Base-by-base conservation (phyloP, 2,113 vertebrate species). In the Chloropsis cyanopogon region DNA sequence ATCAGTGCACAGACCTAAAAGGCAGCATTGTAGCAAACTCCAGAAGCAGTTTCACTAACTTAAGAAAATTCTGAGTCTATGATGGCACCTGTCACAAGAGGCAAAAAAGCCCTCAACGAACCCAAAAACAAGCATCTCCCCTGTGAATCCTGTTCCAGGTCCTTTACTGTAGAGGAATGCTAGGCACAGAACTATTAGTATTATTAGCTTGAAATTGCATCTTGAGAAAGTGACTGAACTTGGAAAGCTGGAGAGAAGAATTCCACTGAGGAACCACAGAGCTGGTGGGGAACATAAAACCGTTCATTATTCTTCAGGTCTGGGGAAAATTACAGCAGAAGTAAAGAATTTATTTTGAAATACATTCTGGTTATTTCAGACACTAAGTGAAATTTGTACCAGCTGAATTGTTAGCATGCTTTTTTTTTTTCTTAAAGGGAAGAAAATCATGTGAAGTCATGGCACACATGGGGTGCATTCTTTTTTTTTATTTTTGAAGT, bases 281-380 rank as follows among this genome's bases (percentile, higher is more conserved):
- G 59, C 54, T 85, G 59, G 44, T 73, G 35, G n/a, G 70, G 33
- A 56, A 73, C 16, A 28, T 90, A 82, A 94, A 91, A n/a, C 24
- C 1, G 33, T 80, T 92, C 85, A 86, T 94, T 95, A 77, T 46
- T 96, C 81, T 87, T 92, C 39, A 35, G 37, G 57, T 91, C 66
- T 82, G 91, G 65, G 68, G 63, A 90, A 95, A 95, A 94, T 76
- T 80, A 88, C n/a, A 33, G 54, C 24, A 92, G 66, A 85, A 95
- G 54, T 61, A 60, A 90, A 60, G 53, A 72, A 87, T 85, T 82
- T 72, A 61, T 69, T 92, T 88, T 87, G 50, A 95, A 96, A 79
- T 65, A 25, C 24, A 52, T 92, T 85, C 81, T 82, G 65, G 52
- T 82, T 93, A 53, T 91, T 86, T 93, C 88, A 95, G 89, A 64